Conservation (phyloP, 2,888 invertebrate genomes). For the Stictocephala bisonia region DNA sequence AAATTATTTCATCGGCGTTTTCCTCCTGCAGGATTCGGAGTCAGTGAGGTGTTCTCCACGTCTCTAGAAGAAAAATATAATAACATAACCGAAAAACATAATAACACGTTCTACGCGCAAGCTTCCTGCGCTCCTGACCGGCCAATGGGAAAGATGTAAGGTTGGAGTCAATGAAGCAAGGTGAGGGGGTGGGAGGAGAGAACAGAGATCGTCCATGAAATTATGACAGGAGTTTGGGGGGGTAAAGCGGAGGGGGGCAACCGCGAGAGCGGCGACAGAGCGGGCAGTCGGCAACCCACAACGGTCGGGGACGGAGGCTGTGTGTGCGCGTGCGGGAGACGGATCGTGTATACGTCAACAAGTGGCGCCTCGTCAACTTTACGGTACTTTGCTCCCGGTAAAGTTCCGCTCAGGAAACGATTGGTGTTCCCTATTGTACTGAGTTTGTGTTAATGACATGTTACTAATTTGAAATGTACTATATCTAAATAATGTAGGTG, state of each 20-base stretch:
- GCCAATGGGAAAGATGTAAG: conserved; percentile 45
- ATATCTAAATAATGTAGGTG: too few relatives aligned
- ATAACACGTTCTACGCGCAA: conserved; percentile 40
- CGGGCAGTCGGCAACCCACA: conserved; percentile 59
- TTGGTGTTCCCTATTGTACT: too few relatives aligned
- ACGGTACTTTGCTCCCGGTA: too few relatives aligned
- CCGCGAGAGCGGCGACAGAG: conserved; percentile 63
- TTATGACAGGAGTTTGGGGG: conserved; percentile 48
- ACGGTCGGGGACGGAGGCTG: conserved; percentile 66
- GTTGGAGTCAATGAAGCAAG: conserved; percentile 43
- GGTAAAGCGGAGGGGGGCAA: conserved; percentile 48
- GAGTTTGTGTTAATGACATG: too few relatives aligned
- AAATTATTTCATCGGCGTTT: too few relatives aligned
- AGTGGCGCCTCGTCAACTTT: too few relatives aligned
- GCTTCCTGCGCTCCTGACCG: conserved; percentile 34
- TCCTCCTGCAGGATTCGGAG: too few relatives aligned
- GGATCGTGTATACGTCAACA: neutral
- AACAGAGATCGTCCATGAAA: conserved; percentile 47
- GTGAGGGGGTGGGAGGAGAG: conserved; percentile 25
- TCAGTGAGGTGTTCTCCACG: too few relatives aligned
- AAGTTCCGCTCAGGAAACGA: too few relatives aligned
- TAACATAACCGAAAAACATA: conserved; percentile 8
- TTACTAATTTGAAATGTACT: too few relatives aligned
- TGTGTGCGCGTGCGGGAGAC: conserved; percentile 43
- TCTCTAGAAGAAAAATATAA: neutral